Base-by-base conservation (phyloP, 2,888 invertebrate species). In the Rotaria socialis region DNA sequence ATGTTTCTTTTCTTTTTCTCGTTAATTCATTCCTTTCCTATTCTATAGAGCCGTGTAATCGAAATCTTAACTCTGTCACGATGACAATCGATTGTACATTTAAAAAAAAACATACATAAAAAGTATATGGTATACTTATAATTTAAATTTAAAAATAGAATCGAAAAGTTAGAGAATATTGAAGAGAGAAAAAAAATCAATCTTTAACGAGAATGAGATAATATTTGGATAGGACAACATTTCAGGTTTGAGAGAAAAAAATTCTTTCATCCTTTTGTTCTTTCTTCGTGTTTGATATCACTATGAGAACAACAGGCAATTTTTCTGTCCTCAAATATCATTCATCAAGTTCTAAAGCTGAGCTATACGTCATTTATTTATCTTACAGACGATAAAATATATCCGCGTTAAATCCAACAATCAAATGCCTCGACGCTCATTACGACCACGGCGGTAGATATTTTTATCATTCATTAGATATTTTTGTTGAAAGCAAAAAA, bases 351-450 rank as follows among this genome's bases (percentile, higher is more conserved):
- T 16, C 2, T 16, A 41, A 19, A 35, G 67, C 19, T 67, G 67
- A 67, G 19, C 67, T 4, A 67, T 41, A 35, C 16, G 35, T 35
- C 35, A 41, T 16, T 41, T 41, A 67, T 67, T 35, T 67, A 67
- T 41, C 35, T 67, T 35, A 27, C 67, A 35, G 5, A 41, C 67
- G 14, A 67, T 2, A 67, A 16, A 19, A 35, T 35, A 67, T 4
- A 19, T 52, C 16, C 16, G 16, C 2, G 19, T 27, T 4, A 16
- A 16, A 41, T 14, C 19, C 27, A 67, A 67, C 5, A 27, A 35
- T 67, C 67, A 67, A 67, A 67, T 67, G 67, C 67, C 67, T 27
- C 67, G 67, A 67, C 41, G 67, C 35, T 67, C 67, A 41, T 27
- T 67, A 35, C 67, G 67, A 67, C 27, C 35, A 35, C 67, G 35